Base-by-base conservation (phyloP, 2,113 vertebrate species). In the Turnix velox region DNA sequence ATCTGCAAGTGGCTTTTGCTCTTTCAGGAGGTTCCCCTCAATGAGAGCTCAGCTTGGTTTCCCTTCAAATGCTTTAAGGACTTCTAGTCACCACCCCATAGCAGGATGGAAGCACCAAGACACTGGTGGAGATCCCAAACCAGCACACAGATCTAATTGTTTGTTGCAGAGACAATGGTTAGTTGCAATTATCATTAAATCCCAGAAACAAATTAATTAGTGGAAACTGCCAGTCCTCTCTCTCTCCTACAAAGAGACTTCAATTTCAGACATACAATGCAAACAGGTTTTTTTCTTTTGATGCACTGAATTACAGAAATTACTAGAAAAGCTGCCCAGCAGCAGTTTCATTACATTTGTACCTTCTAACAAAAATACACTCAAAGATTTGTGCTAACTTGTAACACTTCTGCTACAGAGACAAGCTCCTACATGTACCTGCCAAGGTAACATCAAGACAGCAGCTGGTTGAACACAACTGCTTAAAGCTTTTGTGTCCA, bases 121-220 rank as follows among this genome's bases (percentile, higher is more conserved):
- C 43, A 55, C 30, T 20, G 33, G 46, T 0, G 35, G 46, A 87
- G 24, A 76, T 55, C 14, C 18, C 18, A 30, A 95, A 59, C 58
- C 8, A 6, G 65, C n/a, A 18, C n/a, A 42, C 14, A 68, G 24
- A 69, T 30, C 57, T 48, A 63, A 42, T 6, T 59, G 24, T 5
- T 73, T 43, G 69, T 6, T 49, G 14, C 45, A 58, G 43, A 89
- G 78, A 45, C 10, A 83, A 86, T 66, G 84, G 12, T 31, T 55
- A 33, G 45, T 10, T 67, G 18, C n/a, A 80, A 45, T 83, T 42
- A 28, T 91, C 79, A 89, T 90, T 91, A 89, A 91, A 69, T 49
- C 68, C 87, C 68, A 88, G 68, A 87, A 93, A 92, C 22, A 90
- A 86, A 75, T 83, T 73, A 87, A 83, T 91, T 81, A 77, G 69